Conservation (phyloP, 1,140 invertebrate species). For the Pseudomyrmex dendroicus region DNA sequence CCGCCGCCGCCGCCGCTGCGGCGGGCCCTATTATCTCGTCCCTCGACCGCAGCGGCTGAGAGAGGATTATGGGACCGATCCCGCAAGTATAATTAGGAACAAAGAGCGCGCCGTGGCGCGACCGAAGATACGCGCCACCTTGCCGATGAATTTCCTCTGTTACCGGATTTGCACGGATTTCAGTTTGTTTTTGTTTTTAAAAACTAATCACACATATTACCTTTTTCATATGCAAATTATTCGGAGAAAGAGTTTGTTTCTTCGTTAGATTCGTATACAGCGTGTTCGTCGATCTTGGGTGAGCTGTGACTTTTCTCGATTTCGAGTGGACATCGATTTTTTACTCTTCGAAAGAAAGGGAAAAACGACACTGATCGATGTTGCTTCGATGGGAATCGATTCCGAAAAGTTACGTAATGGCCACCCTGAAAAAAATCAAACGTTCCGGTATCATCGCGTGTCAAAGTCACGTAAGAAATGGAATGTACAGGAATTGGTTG, state of each 20-base stretch:
- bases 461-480: slow-evolving; percentile 36
- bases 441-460: background rate
- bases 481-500: background rate
- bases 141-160: background rate
- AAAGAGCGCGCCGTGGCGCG: slow-evolving; percentile 39
- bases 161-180: no score
- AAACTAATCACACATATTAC: background rate
- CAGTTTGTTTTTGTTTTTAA: no score
- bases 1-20: background rate
- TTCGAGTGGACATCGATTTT: no score
- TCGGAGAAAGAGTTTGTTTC: no score
- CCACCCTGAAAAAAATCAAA: no score
- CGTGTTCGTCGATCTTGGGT: no score
- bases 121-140: background rate
- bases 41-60: slow-evolving; percentile 24
- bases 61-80: slow-evolving; percentile 43
- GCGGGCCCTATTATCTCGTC: slow-evolving; percentile 47
- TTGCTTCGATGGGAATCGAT: no score
- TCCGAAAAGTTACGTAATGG: no score
- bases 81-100: slow-evolving; percentile 50
- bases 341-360: no score
- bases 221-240: background rate
- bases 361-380: no score
- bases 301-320: no score
- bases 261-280: no score